phyloP scores from a whole-genome alignment of 2,797 vertebrate genomes.

The Myotis vivesi region DNA sequence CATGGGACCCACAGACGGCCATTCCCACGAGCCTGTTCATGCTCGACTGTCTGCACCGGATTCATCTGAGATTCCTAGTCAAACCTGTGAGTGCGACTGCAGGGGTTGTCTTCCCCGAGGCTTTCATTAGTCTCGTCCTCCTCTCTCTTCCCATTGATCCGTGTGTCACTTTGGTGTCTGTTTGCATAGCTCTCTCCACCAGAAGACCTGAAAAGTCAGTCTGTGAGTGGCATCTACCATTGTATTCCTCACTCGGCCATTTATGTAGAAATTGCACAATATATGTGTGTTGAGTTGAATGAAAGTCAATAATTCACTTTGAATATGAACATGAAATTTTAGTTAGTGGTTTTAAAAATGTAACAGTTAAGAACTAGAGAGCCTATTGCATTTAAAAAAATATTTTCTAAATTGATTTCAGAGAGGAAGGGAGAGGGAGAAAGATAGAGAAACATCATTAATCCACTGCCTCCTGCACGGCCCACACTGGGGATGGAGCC shows the following conservation, averaged over 20 bases:
- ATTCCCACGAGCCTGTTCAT: background rate
- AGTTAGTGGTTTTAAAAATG: background rate
- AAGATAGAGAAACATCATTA: too few species aligned
- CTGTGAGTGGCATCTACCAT: background rate
- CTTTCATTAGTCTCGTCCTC: background rate
- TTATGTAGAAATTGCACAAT: background rate
- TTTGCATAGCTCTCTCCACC: background rate
- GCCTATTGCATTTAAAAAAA: background rate
- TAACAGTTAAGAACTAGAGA: conserved; percentile 12
- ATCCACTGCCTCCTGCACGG: too few species aligned
- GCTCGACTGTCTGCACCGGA: background rate
- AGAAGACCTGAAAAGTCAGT: background rate
- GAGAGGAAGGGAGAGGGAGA: too few species aligned
- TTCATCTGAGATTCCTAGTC: background rate
- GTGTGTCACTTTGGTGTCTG: background rate
- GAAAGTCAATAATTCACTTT: background rate
- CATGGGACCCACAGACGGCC: background rate
- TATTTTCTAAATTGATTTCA: too few species aligned
- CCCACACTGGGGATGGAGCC: too few species aligned
- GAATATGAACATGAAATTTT: background rate
- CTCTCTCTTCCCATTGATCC: background rate
- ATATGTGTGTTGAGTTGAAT: conserved; percentile 9
- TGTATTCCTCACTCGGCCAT: background rate
- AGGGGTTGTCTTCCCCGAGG: background rate
- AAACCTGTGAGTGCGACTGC: background rate